Evolutionary conservation across 2,797 vertebrate genomes (phyloP), one percentile per base, ranked within the genome.

Genomic region (Psittacula derbiana): DNA sequence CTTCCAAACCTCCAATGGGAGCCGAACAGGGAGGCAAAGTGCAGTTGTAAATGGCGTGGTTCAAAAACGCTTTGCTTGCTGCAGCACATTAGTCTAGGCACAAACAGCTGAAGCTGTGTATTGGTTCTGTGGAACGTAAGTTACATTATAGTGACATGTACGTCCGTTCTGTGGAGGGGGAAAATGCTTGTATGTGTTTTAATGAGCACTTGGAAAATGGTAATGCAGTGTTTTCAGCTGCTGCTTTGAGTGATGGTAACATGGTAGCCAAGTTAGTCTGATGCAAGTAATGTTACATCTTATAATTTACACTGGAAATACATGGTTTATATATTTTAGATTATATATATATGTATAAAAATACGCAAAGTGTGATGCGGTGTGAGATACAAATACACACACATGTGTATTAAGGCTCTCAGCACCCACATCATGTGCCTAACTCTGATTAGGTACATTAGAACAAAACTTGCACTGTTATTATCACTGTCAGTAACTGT

Each of bases 81-180:
- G 3, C 16, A 30, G 70, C 31, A 7, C 10, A 0, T 41, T 38
- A 13, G 43, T 18, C 19, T 14, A 12, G 61, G 61, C 44, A 31
- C 16, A n/a, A 16, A 13, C 5, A 75, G 31, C 31, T 43, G 66
- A 24, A 28, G 52, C 73, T 57, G n/a, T 20, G 9, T 24, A 1
- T 44, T 18, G 43, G 50, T 70, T 55, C 50, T 53, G 65, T 40
- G 62, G 38, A 58, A 43, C 40, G 9, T 62, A 50, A 83, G 62
- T 75, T 40, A 20, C 11, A 3, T 44, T 38, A 3, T 7, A 31
- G 33, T 47, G 90, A 65, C 0, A 0, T 21, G 30, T 14, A 10
- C 36, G 5, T 71, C 4, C 7, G 0, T 62, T 88, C 25, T 75
- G 19, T 71, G 33, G 40, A 17, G 40, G 50, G 20, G 20, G 21